Percentiles rank a stretch among this genome's conserved stretches.
These are phyloP conservation scores for Clytia hemisphaerica DNA, from an alignment of 30 jellyfish, hydroid and myxozoan species.

Conservation along the genomic window DNA sequence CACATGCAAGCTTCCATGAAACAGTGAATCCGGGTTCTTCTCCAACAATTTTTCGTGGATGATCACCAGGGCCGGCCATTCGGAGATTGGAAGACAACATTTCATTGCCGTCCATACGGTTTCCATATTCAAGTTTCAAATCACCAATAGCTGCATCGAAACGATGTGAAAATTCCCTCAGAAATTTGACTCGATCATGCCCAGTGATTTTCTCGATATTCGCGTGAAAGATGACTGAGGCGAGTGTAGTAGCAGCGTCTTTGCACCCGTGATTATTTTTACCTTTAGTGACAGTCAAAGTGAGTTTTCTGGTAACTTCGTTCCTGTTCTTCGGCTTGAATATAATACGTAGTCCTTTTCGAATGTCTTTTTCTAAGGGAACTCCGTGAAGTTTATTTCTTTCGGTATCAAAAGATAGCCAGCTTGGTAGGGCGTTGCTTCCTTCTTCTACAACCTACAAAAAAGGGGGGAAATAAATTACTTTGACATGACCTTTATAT, in stretches of 20 bases:
- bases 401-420: constrained; percentile 57
- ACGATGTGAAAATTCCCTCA: constrained; percentile 53
- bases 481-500: too few relatives aligned
- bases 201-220: constrained; percentile 41
- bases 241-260: constrained; percentile 48
- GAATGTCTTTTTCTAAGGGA: constrained; percentile 50
- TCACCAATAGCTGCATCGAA: constrained; percentile 50
- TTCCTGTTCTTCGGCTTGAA: neutral
- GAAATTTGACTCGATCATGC: constrained; percentile 28
- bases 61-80: constrained; percentile 95
- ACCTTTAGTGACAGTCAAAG: too few relatives aligned
- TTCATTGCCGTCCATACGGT: constrained; percentile 26
- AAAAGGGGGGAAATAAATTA: neutral
- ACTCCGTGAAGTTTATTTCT: constrained; percentile 65
- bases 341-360: neutral
- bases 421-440: constrained; percentile 48
- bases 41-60: constrained; percentile 26
- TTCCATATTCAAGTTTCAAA: constrained; percentile 48
- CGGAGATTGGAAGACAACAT: constrained; percentile 29
- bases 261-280: too few relatives aligned
- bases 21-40: constrained; percentile 56
- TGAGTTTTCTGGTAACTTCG: too few relatives aligned
- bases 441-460: constrained; percentile 36
- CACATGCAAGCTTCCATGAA: constrained; percentile 70
- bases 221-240: constrained; percentile 55